phyloP scores from a whole-genome alignment of 2,113 vertebrate genomes.

The Cygnus buccinator region DNA sequence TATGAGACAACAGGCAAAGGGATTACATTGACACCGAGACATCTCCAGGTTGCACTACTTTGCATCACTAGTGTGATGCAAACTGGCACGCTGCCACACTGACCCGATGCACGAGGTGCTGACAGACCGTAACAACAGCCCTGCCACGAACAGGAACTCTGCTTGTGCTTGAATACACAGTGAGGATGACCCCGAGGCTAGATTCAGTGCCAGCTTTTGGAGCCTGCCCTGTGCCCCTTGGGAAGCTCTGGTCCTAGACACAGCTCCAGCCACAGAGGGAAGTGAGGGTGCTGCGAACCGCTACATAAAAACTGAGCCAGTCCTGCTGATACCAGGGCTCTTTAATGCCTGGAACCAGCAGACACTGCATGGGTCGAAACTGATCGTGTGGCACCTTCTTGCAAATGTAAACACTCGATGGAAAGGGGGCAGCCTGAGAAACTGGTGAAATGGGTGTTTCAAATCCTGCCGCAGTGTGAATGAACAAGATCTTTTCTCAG shows the following conservation, averaged over 20 bases:
- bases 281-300: fast-evolving
- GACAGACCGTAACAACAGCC: neutral
- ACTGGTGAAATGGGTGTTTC: neutral
- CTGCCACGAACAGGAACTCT: neutral
- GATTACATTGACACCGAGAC: fast-evolving
- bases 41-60: neutral
- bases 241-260: neutral
- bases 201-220: fast-evolving
- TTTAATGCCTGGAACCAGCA: fast-evolving
- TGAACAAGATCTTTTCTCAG: neutral
- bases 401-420: fast-evolving
- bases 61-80: fast-evolving
- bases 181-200: neutral
- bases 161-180: fast-evolving
- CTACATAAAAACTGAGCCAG: fast-evolving
- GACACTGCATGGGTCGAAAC: fast-evolving
- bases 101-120: neutral
- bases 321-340: neutral
- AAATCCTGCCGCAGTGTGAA: fast-evolving
- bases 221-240: fast-evolving
- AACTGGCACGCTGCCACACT: fast-evolving
- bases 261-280: neutral
- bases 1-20: neutral
- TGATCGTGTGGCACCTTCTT: neutral
- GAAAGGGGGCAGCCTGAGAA: neutral